Percentiles rank a stretch among this genome's conserved stretches.
These are phyloP conservation scores for Trachemys scripta DNA, from an alignment of 2,113 vertebrate species.

Conservation along the genomic window DNA sequence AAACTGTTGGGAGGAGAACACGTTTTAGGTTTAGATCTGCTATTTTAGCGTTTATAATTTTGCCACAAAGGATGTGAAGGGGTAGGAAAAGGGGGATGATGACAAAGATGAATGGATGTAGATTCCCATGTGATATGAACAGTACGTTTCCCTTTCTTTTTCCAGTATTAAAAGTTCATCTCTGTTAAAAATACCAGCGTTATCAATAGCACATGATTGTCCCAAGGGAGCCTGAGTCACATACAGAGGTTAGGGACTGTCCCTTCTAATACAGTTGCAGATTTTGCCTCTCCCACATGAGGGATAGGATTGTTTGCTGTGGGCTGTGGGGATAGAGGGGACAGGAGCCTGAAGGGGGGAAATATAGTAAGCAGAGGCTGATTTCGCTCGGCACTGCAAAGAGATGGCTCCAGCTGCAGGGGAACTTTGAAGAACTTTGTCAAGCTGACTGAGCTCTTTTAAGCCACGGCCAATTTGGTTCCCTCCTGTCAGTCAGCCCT, in stretches of 20 bases:
- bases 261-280: background rate
- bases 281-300: background rate
- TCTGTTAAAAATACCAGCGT: slow-evolving; percentile 12
- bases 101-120: background rate
- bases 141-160: rapidly evolving
- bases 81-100: background rate
- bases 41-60: background rate
- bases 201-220: background rate
- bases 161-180: background rate
- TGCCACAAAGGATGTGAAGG: background rate
- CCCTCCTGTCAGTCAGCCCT: background rate
- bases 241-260: background rate
- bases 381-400: background rate
- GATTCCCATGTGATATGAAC: slow-evolving; percentile 7
- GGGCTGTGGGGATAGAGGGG: background rate
- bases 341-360: background rate
- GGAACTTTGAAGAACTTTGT: background rate
- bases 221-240: background rate
- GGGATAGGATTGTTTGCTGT: background rate
- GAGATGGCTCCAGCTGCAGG: background rate
- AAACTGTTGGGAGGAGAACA: background rate
- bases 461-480: background rate
- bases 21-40: background rate
- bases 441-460: background rate
- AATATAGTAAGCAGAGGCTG: background rate